Conservation (phyloP, 2,888 invertebrate genomes). For the Limnephilus auricula region DNA sequence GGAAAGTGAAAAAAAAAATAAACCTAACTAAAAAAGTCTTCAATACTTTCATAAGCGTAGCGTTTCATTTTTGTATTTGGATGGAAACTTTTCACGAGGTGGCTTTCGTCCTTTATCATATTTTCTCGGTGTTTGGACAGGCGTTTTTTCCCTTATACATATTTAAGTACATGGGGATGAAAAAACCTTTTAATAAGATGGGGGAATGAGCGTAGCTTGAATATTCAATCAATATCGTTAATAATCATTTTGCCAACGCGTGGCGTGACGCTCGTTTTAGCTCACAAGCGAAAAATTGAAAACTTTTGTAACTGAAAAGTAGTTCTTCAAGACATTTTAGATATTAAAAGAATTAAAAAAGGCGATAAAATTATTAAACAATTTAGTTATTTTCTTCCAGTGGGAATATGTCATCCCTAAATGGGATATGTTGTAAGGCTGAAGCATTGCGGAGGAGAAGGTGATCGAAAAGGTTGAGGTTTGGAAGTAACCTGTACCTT, state of each 20-base stretch:
- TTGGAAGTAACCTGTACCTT: too few species aligned
- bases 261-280: conserved; percentile 11
- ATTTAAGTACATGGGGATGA: conserved; percentile 40
- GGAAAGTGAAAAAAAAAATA: background rate
- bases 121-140: conserved; percentile 21
- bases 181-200: conserved; percentile 51
- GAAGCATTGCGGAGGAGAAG: too few species aligned
- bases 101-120: background rate
- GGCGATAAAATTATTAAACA: background rate
- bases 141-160: conserved; percentile 32
- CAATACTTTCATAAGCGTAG: background rate
- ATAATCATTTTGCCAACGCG: conserved; percentile 37
- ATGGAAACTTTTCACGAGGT: background rate
- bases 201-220: conserved; percentile 8
- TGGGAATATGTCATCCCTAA: background rate
- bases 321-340: background rate
- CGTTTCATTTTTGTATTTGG: background rate
- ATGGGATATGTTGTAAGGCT: background rate
- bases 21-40: background rate
- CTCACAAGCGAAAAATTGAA: conserved; percentile 28
- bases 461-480: too few species aligned
- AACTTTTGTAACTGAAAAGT: conserved; percentile 18
- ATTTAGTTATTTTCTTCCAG: background rate
- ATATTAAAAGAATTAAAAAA: background rate
- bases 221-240: conserved; percentile 41